phyloP scores from a whole-genome alignment of 2,888 invertebrate species.

The Melinaea marsaeus region DNA sequence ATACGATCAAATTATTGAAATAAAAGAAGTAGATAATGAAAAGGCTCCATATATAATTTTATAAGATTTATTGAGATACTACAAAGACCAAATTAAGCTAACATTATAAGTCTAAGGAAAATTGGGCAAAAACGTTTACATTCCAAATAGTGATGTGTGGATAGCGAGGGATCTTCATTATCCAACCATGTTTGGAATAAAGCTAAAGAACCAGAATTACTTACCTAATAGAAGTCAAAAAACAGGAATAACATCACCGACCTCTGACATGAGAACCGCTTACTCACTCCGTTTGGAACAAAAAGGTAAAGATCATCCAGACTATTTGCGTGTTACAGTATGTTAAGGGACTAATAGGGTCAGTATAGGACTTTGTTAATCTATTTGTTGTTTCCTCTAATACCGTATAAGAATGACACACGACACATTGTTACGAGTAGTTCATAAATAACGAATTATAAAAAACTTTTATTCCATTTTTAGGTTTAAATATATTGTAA shows the following conservation, averaged over 20 bases:
- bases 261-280: no score
- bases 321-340: no score
- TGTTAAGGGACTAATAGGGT: conserved; percentile 14
- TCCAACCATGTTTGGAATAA: conserved; percentile 72
- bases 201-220: conserved; percentile 66
- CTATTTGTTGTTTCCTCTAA: background rate
- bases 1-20: no score
- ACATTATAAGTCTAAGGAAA: conserved; percentile 77
- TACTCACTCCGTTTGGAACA: no score
- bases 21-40: no score
- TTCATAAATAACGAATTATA: background rate
- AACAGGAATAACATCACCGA: conserved; percentile 7
- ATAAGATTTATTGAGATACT: conserved; percentile 55
- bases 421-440: background rate
- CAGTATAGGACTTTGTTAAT: conserved; percentile 6
- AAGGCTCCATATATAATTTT: no score
- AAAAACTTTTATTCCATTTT: background rate
- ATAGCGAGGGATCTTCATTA: conserved; percentile 74
- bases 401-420: background rate
- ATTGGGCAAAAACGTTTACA: conserved; percentile 76
- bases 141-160: conserved; percentile 74
- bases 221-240: conserved; percentile 23
- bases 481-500: no score
- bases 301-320: no score
- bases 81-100: conserved; percentile 69